phyloP scores from a whole-genome alignment of 2,113 vertebrate species.

The Forbesichthys papilliferus region DNA sequence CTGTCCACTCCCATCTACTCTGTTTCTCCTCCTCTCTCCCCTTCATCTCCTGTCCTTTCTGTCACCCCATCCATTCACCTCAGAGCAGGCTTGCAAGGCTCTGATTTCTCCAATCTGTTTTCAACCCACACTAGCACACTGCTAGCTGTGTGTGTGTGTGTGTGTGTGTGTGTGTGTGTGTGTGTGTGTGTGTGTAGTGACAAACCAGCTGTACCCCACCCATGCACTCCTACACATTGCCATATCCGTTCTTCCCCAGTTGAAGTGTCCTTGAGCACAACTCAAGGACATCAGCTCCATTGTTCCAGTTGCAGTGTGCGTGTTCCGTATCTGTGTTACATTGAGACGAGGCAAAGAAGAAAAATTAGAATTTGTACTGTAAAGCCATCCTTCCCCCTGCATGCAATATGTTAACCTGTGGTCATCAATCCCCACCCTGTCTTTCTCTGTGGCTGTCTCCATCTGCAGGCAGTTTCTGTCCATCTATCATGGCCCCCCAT shows the following conservation, averaged over 20 bases:
- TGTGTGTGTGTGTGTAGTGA: not conserved
- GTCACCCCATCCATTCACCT: slow-evolving; percentile 6
- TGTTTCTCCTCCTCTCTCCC: slow-evolving; percentile 1
- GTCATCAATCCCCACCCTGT: slow-evolving; percentile 19
- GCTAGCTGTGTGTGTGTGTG: not conserved
- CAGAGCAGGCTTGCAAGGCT: not conserved
- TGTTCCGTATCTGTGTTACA: not conserved
- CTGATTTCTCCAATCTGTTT: slow-evolving; percentile 4
- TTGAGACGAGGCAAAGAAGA: no score
- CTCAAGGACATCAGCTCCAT: no score
- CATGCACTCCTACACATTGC: no score
- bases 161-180: not conserved
- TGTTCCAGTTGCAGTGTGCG: not conserved
- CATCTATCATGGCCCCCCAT: slow-evolving; percentile 4
- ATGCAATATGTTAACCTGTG: slow-evolving; percentile 40
- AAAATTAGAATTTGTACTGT: not conserved
- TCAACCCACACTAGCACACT: not conserved
- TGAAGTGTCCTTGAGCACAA: no score
- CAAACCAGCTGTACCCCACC: not conserved
- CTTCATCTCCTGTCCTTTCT: not conserved
- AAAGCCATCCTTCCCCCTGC: not conserved
- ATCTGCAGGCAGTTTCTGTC: slow-evolving; percentile 34
- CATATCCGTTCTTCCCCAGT: no score
- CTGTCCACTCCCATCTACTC: not conserved
- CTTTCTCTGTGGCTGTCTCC: slow-evolving; percentile 13